Base-by-base conservation (phyloP, 1,140 invertebrate genomes). In the Chlorops oryzae region DNA sequence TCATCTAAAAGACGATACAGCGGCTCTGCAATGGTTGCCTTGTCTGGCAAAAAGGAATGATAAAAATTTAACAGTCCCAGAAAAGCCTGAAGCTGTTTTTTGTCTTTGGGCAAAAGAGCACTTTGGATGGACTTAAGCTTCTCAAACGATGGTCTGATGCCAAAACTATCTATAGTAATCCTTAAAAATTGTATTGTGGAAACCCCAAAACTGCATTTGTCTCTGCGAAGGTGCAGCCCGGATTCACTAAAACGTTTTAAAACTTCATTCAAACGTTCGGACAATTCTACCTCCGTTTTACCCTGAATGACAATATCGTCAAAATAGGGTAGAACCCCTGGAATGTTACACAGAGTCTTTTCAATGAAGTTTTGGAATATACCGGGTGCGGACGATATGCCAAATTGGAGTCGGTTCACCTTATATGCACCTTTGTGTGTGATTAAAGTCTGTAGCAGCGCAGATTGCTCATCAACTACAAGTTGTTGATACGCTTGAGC, bases 371-470 rank as follows among this genome's bases (percentile, higher is more conserved):
- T n/a, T n/a, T n/a, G n/a, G n/a, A n/a, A n/a, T n/a, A 75, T 75
- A 17, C 67, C 73, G 20, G 72, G 74, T 22, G 66, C 65, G 12
- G 65, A 61, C 23, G 66, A 59, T 10, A 78, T 63, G 3, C 77
- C 75, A 59, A 76, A 79, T 9, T 69, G 65, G 50, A 81, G 49
- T 4, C 75, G 45, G 23, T 73, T 73, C 15, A 76, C 73, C 6
- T 58, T 52, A 55, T 69, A 79, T n/a, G 78, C 45, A 5, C 78
- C 76, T 40, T 63, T 64, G 18, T 70, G 73, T 6, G 64, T 70
- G 40, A 63, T 66, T 24, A 70, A 52, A 0, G 62, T 63, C 6
- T 68, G 34, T 3, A n/a, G n/a, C n/a, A n/a, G n/a, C n/a, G n/a
- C n/a, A n/a, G n/a, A n/a, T n/a, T 58, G 15, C 52, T 61, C 56